These are phyloP conservation scores for Argyresthia goedartella DNA, from an alignment of 2,888 invertebrate species.

Conservation along the genomic window DNA sequence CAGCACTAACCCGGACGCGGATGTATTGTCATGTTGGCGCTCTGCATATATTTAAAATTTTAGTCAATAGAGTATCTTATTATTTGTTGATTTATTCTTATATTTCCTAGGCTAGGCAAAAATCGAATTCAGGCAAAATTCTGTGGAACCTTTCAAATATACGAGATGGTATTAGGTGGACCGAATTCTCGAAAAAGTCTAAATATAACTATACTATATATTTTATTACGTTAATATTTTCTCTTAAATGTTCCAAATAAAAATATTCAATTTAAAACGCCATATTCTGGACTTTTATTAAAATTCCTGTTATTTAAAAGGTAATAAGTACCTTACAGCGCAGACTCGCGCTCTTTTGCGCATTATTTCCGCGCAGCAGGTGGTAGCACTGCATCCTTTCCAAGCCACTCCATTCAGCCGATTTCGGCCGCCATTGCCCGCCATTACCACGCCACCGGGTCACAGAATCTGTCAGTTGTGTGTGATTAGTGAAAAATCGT, in stretches of 20 bases:
- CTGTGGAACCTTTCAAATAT: no score
- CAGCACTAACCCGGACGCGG: slow-evolving; percentile 17
- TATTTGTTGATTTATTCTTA: neutral
- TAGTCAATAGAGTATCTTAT: neutral
- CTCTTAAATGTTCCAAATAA: no score
- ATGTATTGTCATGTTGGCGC: slow-evolving; percentile 14
- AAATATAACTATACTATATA: no score
- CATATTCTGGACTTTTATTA: no score
- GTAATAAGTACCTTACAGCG: slow-evolving; percentile 1
- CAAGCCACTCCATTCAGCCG: slow-evolving; percentile 49
- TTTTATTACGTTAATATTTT: no score
- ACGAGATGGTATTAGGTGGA: no score
- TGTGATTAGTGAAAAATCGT: slow-evolving; percentile 35
- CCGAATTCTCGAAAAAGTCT: no score
- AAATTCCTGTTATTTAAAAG: neutral
- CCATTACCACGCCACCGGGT: slow-evolving; percentile 67
- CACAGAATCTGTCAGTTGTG: slow-evolving; percentile 49
- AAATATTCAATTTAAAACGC: no score
- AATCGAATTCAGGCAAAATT: no score
- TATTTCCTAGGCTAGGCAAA: neutral
- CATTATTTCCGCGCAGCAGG: slow-evolving; percentile 41
- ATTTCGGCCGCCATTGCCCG: no score
- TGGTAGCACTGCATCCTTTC: slow-evolving; percentile 51
- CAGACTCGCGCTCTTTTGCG: slow-evolving; percentile 43
- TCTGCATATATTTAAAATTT: neutral